Base-by-base conservation (phyloP, 2,888 invertebrate species). In the Scrobipalpa atriplicella region DNA sequence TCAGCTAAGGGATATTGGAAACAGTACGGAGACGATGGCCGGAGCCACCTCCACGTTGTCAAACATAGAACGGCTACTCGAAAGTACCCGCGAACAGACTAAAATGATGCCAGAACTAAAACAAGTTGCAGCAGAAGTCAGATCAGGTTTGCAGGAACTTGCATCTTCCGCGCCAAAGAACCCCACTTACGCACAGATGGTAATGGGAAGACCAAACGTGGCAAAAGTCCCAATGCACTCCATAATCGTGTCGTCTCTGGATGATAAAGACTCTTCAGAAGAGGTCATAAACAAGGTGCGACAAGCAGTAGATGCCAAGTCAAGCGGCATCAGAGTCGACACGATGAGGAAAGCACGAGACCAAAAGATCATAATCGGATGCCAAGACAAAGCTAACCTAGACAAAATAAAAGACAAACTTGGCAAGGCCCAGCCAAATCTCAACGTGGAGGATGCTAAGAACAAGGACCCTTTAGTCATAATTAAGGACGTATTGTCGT, bases 371-470 rank as follows among this genome's bases (percentile, higher is more conserved):
- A 19, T 64, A 1, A 3, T 64, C 19, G 47, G 62, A 16, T 66
- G 19, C 43, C 29, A 1, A 29, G 18, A 29, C 36, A 19, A 63
- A 38, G 47, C 38, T 21, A 58, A 51, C 39, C 52, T 41, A 47
- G 47, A 11, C 51, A 54, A 21, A 60, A 56, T 41, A 43, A 67
- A 29, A 56, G 60, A 61, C 39, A 61, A 1, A 36, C 29, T 41
- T 21, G 54, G 9, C 39, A 11, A 36, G 16, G n/a, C 38, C 8
- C 38, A 43, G 5, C 2, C 43, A n/a, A 43, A 11, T 11, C 43
- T 43, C 2, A 43, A 43, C 10, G 11, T n/a, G 2, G 43, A 43
- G 43, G 43, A 13, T 3, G 11, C 18, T 18, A 62, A 19, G 54
- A 6, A 36, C 68, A 18, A 19, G 21, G 9, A 18, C 62, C 9